Conservation (phyloP, 2,113 vertebrate species). For the Pyrgilauda ruficollis region DNA sequence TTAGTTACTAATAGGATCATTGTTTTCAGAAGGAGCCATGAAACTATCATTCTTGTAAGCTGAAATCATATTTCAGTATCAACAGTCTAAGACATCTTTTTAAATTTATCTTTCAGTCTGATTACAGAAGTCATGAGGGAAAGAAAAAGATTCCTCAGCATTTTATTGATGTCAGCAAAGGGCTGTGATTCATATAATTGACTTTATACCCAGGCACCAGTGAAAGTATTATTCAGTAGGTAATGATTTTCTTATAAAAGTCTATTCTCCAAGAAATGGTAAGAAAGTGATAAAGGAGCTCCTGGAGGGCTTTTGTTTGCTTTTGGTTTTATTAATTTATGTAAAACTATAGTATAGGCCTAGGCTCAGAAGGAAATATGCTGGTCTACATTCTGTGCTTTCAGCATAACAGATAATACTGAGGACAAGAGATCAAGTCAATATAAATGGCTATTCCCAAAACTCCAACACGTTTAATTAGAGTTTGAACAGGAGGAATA, state of each 20-base stretch:
- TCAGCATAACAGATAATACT: background rate
- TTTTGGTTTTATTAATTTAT: conserved; percentile 24
- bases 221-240: background rate
- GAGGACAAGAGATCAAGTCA: background rate
- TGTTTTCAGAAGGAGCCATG: background rate
- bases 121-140: background rate
- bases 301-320: conserved; percentile 24
- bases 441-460: background rate
- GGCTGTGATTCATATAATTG: conserved; percentile 6
- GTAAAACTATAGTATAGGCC: background rate
- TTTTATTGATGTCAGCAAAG: background rate
- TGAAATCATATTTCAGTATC: background rate
- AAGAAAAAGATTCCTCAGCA: background rate
- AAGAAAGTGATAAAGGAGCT: conserved; percentile 12
- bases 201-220: background rate
- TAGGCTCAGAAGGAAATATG: background rate
- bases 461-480: background rate
- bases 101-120: background rate
- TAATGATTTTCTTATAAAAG: conserved; percentile 32
- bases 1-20: background rate
- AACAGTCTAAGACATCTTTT: background rate
- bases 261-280: background rate
- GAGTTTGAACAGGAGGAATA: background rate
- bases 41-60: background rate
- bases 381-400: background rate